Evolutionary conservation across 2,113 vertebrate genomes (phyloP), one percentile per base, ranked within the genome.

Genomic region (Oryzias melastigma): DNA sequence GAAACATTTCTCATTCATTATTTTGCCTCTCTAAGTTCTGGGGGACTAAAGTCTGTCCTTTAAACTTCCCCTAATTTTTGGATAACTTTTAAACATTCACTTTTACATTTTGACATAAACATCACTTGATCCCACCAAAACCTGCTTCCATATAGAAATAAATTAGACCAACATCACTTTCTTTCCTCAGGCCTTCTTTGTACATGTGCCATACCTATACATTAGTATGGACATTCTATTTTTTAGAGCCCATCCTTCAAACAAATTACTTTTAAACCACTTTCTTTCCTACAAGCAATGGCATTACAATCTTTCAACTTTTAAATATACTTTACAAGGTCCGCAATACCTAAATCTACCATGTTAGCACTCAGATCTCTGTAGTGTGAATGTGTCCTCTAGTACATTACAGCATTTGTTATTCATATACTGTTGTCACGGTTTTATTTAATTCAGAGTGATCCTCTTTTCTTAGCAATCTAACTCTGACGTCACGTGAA

Each of bases 101-200:
- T 66, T 42, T 62, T 53, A 42, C 29, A 64, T 35, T 51, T 62
- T 29, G 49, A 68, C 52, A 73, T 44, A 71, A 53, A 65, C 74
- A 49, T 74, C 47, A 74, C 45, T 65, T 58, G 22, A 83, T 59
- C 43, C 62, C 52, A 46, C 24, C 51, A 69, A 65, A 35, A 69
- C 45, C 63, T 76, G 22, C 52, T 78, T 80, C 68, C 27, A 79
- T 85, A 82, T 87, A 87, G 85, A 92, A 89, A 89, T 89, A 90
- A 91, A 88, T 91, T 85, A 83, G 57, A 76, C 75, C 83, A 80
- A 48, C 68, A 67, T 52, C 57, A 61, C 43, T 57, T 24, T 77
- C 58, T 59, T 80, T 17, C 52, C 49, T 74, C 56, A 35, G 8
- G 35, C 35, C 52, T 62, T 48, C 59, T 67, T 71, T 71, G 47